Conservation (phyloP, 2,113 vertebrate genomes). For the cat (Felis catus) region DNA sequence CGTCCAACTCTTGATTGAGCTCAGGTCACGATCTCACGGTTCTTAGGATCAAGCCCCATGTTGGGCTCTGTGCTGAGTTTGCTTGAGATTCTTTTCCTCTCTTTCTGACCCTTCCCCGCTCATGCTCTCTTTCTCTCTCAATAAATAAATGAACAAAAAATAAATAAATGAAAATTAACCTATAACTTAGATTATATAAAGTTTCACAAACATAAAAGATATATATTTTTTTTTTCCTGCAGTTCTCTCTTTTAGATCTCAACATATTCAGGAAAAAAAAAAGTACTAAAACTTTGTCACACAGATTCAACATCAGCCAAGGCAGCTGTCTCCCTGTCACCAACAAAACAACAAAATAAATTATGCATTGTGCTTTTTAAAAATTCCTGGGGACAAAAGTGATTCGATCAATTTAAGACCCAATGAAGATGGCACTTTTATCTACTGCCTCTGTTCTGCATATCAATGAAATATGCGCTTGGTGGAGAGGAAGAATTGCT, state of each 20-base stretch:
- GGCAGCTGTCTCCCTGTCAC: neutral
- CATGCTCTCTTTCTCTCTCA: too few species aligned
- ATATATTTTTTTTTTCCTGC: neutral
- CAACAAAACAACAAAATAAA: conserved; percentile 24
- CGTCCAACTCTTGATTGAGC: too few species aligned
- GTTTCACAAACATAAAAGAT: neutral
- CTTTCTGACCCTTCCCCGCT: too few species aligned
- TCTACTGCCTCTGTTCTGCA: neutral
- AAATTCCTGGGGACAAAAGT: conserved; percentile 17
- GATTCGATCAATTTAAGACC: conserved; percentile 35
- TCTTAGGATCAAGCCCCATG: too few species aligned
- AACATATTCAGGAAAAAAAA: neutral
- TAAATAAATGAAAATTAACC: neutral
- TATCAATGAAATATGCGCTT: neutral
- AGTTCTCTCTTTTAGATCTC: neutral
- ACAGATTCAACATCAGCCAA: neutral
- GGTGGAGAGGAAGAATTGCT: too few species aligned
- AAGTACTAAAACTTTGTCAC: neutral
- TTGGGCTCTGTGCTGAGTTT: too few species aligned
- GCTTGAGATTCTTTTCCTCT: too few species aligned
- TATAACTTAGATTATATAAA: neutral
- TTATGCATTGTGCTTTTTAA: neutral
- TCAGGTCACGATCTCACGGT: too few species aligned
- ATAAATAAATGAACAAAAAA: too few species aligned
- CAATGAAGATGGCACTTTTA: neutral